Conservation (phyloP, 2,113 vertebrate genomes). For the Irena cyanogastra region DNA sequence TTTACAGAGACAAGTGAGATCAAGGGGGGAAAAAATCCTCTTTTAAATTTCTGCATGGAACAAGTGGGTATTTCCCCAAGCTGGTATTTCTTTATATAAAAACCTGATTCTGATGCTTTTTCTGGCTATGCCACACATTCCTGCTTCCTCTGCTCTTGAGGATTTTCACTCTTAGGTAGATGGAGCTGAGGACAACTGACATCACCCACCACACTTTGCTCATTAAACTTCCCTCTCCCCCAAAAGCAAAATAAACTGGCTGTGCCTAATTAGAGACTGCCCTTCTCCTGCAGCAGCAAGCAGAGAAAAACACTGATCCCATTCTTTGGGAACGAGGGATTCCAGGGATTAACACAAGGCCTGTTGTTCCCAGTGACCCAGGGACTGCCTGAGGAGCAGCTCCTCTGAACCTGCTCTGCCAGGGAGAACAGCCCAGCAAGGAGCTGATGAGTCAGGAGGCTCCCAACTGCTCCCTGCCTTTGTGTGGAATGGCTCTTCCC, state of each 20-base stretch:
- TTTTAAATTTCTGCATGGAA: not conserved
- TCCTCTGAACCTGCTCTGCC: not conserved
- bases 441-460: constrained; percentile 11
- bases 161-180: not conserved
- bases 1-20: not conserved
- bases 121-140: not conserved
- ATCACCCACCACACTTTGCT: accelerated
- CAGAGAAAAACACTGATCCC: not conserved
- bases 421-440: not conserved
- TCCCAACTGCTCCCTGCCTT: not conserved
- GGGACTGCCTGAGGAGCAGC: not conserved
- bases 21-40: not conserved
- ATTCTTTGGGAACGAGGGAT: not conserved
- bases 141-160: not conserved
- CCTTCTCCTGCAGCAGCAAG: not conserved
- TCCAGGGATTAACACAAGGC: not conserved
- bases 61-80: not conserved
- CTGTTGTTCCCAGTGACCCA: not conserved
- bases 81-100: not conserved
- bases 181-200: not conserved
- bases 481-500: not conserved
- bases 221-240: not conserved
- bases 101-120: not conserved
- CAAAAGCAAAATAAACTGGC: not conserved
- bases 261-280: not conserved